Evolutionary conservation across 2,113 vertebrate species (phyloP).

Genomic region (Odocoileus hemionus): DNA sequence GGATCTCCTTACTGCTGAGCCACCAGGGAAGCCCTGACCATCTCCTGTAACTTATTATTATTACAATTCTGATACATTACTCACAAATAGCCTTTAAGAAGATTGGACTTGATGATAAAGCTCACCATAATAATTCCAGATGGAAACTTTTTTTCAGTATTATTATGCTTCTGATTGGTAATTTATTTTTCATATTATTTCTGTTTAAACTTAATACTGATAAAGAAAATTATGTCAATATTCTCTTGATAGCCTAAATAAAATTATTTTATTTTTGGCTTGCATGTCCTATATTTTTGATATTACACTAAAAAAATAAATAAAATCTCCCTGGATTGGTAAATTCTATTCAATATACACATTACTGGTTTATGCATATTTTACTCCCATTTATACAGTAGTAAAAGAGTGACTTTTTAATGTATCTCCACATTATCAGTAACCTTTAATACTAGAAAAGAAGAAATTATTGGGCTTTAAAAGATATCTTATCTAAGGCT

Average conservation of each 20-base stretch:
- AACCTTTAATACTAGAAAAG: neutral
- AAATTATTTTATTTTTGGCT: neutral
- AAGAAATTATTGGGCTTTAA: neutral
- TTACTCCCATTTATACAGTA: neutral
- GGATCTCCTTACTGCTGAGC: neutral
- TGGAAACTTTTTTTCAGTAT: neutral
- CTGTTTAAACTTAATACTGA: neutral
- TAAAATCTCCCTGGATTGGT: neutral
- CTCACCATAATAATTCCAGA: neutral
- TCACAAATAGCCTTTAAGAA: neutral
- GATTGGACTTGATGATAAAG: neutral
- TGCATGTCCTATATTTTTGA: neutral
- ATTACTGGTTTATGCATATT: neutral
- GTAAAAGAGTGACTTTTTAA: neutral
- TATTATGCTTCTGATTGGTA: neutral
- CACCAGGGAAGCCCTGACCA: neutral
- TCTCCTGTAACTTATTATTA: neutral
- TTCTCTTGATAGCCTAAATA: neutral
- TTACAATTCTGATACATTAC: neutral
- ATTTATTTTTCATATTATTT: constrained; percentile 15
- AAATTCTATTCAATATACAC: neutral
- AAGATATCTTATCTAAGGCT: neutral
- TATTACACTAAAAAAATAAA: neutral
- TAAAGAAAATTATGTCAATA: neutral
- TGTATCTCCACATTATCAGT: neutral